Evolutionary conservation across 1,140 invertebrate genomes (phyloP).

Genomic region (Drosophila chauvacae): DNA sequence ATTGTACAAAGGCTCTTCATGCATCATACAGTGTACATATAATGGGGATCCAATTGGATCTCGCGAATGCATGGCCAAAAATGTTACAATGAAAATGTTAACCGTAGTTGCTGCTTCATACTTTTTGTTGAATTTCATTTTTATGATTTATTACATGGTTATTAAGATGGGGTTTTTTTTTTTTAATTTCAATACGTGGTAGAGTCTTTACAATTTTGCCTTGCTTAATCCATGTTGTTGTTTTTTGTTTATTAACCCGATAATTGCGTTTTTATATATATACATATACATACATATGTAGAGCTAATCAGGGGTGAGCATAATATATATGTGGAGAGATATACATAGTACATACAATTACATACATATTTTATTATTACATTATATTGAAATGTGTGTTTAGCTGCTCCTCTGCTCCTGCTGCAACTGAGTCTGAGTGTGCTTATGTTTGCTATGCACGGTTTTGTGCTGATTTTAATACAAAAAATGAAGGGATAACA

Average conservation of each 20-base stretch:
- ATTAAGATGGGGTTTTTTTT: conserved; percentile 26
- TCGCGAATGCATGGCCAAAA: conserved; percentile 14
- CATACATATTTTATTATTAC: conserved; percentile 54
- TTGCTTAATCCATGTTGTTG: conserved; percentile 17
- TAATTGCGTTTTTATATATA: conserved; percentile 58
- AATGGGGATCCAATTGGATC: background rate
- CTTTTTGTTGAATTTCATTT: conserved; percentile 37
- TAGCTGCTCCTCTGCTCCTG: background rate
- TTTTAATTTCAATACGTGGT: conserved; percentile 51
- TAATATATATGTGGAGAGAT: conserved; percentile 45
- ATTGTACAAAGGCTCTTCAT: conserved; percentile 42
- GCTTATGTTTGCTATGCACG: conserved; percentile 9
- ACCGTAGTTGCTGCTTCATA: conserved; percentile 43
- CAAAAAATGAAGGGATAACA: conserved; percentile 36
- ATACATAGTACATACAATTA: conserved; percentile 53
- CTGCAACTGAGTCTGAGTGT: background rate
- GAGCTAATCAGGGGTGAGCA: conserved; percentile 55
- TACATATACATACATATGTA: conserved; percentile 62
- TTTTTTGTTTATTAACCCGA: conserved; percentile 23
- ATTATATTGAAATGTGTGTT: conserved; percentile 45
- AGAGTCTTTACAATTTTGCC: conserved; percentile 56
- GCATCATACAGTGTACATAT: conserved; percentile 8
- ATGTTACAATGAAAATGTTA: conserved; percentile 49
- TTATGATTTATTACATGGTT: conserved; percentile 45
- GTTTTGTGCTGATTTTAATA: conserved; percentile 37